These are phyloP conservation scores for Mormyrus hasselquistii DNA, from an alignment of 2,797 vertebrate genomes.

Conservation along the genomic window DNA sequence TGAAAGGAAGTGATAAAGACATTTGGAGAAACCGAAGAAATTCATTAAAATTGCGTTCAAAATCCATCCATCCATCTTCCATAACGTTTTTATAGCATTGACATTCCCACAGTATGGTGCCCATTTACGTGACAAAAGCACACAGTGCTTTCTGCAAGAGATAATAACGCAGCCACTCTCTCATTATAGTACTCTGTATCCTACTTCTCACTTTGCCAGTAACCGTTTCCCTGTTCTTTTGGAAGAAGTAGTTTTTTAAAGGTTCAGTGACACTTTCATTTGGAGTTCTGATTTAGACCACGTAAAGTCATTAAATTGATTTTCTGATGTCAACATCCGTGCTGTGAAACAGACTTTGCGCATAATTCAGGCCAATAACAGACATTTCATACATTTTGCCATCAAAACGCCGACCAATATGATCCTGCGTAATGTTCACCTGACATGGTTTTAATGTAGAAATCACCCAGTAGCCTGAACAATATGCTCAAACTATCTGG, in stretches of 20 bases:
- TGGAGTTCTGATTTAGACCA: constrained; percentile 1
- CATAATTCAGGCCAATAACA: neutral
- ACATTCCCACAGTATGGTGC: too few species aligned
- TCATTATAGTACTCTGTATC: neutral
- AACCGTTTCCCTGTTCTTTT: constrained; percentile 6
- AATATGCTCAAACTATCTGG: neutral
- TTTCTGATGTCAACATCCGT: neutral
- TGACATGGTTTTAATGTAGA: neutral
- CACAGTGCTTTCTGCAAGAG: neutral
- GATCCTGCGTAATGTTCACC: neutral
- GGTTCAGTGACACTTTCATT: neutral
- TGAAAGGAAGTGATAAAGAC: neutral
- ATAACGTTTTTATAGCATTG: neutral
- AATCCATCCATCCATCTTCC: neutral
- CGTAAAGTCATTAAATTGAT: neutral
- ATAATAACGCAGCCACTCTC: neutral
- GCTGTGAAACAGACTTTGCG: neutral
- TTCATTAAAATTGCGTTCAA: neutral
- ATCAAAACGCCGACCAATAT: neutral
- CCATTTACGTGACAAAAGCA: neutral
- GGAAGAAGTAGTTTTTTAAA: neutral
- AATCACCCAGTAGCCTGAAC: neutral
- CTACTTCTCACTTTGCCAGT: neutral
- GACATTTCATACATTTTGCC: neutral
- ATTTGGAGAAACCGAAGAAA: neutral